Conservation (phyloP, 2,797 vertebrate species). For the Gymnopithys bicolor region DNA sequence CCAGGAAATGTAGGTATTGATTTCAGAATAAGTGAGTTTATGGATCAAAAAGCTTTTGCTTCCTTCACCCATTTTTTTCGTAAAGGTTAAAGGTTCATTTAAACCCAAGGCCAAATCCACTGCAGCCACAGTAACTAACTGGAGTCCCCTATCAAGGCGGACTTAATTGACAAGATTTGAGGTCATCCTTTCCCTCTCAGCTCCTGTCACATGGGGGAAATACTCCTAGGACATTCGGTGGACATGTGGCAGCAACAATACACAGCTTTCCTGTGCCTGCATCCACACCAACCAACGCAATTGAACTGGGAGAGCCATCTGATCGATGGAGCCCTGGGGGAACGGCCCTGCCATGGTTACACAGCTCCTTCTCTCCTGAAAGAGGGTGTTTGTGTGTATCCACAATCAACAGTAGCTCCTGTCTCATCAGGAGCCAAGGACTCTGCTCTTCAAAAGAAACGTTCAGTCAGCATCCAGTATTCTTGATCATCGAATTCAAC, state of each 20-base stretch:
- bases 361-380: not conserved
- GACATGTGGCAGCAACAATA: not conserved
- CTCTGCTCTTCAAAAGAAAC: not conserved
- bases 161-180: not conserved
- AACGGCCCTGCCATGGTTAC: not conserved
- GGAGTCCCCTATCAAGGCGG: not conserved
- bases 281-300: not conserved
- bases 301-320: not conserved
- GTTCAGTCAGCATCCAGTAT: not conserved
- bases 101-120: not conserved
- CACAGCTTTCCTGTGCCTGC: not conserved
- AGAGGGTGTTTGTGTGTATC: not conserved
- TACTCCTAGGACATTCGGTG: not conserved
- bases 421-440: not conserved
- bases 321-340: not conserved
- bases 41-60: conserved; percentile 25
- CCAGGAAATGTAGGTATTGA: conserved; percentile 56
- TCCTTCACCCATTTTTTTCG: not conserved
- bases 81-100: not conserved
- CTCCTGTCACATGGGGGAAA: not conserved
- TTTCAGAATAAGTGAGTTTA: conserved; percentile 55
- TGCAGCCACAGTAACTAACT: not conserved
- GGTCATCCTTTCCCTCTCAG: not conserved
- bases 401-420: not conserved
- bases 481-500: not conserved